Evolutionary conservation across 2,888 invertebrate species (phyloP).

Genomic region (Gonocerus acuteangulatus): DNA sequence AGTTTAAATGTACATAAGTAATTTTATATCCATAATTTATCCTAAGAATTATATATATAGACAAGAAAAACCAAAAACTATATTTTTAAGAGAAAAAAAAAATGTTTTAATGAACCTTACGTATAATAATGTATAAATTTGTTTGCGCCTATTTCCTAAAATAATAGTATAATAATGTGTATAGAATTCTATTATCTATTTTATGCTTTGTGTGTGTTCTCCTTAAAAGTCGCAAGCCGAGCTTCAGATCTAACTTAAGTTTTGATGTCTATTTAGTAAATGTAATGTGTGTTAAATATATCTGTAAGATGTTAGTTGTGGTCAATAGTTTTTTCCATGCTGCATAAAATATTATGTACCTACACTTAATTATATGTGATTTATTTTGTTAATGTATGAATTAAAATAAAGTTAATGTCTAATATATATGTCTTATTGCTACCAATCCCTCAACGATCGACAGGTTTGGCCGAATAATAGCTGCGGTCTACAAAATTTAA

Average conservation of each 20-base stretch:
- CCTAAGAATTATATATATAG: slow-evolving; percentile 26
- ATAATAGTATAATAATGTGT: slow-evolving; percentile 15
- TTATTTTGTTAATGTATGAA: slow-evolving; percentile 34
- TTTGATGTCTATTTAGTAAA: slow-evolving; percentile 35
- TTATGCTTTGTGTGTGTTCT: slow-evolving; percentile 33
- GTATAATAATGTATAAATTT: slow-evolving; percentile 24
- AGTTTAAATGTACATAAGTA: slow-evolving; percentile 32
- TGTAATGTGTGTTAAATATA: slow-evolving; percentile 33
- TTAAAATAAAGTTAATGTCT: slow-evolving; percentile 33
- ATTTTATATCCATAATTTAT: slow-evolving; percentile 30
- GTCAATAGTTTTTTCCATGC: slow-evolving; percentile 26
- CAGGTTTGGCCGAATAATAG: not conserved
- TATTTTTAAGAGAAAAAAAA: slow-evolving; percentile 34
- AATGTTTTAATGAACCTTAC: slow-evolving; percentile 25
- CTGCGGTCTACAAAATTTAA: too few species aligned
- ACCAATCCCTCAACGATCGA: not conserved
- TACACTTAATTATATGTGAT: slow-evolving; percentile 30
- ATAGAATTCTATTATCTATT: slow-evolving; percentile 13
- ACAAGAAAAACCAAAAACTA: slow-evolving; percentile 34
- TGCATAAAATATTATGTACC: slow-evolving; percentile 1
- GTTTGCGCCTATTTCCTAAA: slow-evolving; percentile 23
- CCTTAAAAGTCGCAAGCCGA: slow-evolving; percentile 27
- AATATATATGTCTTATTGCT: slow-evolving; percentile 2
- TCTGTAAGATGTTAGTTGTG: slow-evolving; percentile 29
- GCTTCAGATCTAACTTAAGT: slow-evolving; percentile 31